A percentile compares a stretch with the other conserved stretches of the same genome.
Conservation (phyloP, 2,797 vertebrate species). For the Labeo calbasu region DNA sequence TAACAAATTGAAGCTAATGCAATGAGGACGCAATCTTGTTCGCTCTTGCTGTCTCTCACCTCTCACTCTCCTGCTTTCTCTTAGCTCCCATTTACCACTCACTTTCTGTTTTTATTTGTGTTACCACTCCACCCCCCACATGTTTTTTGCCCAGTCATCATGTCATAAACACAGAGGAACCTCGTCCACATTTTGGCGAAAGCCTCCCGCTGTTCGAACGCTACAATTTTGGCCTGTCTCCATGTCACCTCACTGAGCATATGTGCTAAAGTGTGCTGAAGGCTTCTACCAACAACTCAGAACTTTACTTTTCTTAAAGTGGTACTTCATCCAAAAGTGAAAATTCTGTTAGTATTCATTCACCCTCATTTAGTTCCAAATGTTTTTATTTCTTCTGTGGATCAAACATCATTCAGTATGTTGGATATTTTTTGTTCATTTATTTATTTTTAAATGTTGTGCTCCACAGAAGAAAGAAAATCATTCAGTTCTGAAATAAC, state of each 20-base stretch:
- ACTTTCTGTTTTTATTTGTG: background rate
- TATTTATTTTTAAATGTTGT: background rate
- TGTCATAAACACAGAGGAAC: slow-evolving; percentile 12
- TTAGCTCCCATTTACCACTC: background rate
- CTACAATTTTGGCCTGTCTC: background rate
- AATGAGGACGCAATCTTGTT: slow-evolving; percentile 16
- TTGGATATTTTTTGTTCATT: no score
- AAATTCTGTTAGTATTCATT: background rate
- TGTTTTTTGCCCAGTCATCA: background rate
- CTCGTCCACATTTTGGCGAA: background rate
- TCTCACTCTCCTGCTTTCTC: background rate
- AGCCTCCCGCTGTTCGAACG: slow-evolving; percentile 4
- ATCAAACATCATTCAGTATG: background rate
- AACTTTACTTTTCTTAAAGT: slow-evolving; percentile 2
- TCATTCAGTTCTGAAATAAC: background rate
- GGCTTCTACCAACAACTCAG: background rate
- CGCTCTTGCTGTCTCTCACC: slow-evolving; percentile 10
- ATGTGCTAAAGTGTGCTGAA: slow-evolving; percentile 21
- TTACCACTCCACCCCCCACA: background rate
- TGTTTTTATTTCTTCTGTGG: background rate
- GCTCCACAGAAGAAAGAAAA: background rate
- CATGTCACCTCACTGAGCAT: background rate
- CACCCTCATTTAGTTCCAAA: background rate
- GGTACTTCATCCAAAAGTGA: background rate
- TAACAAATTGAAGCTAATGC: slow-evolving; percentile 49